These are phyloP conservation scores for Pherbina coryleti DNA, from an alignment of 2,888 invertebrate genomes.

Conservation along the genomic window DNA sequence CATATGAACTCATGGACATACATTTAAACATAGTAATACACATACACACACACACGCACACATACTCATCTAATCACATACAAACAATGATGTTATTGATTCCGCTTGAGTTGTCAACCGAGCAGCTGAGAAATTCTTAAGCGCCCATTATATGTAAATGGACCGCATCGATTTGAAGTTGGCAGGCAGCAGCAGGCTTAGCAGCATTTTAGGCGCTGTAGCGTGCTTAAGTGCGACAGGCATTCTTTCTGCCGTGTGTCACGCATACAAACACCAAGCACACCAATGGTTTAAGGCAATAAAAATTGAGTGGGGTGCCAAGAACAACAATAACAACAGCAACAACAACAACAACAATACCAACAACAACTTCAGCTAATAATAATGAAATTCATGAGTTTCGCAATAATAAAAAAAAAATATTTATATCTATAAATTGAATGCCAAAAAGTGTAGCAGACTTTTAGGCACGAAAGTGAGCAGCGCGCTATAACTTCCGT, in stretches of 20 bases:
- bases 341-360: not conserved
- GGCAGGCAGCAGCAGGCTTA: not conserved
- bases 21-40: not conserved
- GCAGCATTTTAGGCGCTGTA: no score
- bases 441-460: conserved; percentile 18
- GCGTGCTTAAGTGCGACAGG: no score
- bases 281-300: not conserved
- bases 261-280: not conserved
- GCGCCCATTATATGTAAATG: conserved; percentile 28
- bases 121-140: conserved; percentile 18
- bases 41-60: conserved; percentile 31
- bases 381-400: conserved; percentile 23
- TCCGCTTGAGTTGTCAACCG: conserved; percentile 43
- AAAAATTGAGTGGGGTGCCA: not conserved
- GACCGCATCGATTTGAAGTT: conserved; percentile 19
- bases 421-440: conserved; percentile 20
- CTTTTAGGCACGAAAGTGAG: not conserved
- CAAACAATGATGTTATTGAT: conserved; percentile 46
- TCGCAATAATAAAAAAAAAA: conserved; percentile 8
- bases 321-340: not conserved
- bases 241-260: no score
- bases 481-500: conserved; percentile 1
- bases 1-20: not conserved
- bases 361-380: conserved; percentile 1
- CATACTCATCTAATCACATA: not conserved